Percentiles rank a stretch among this genome's conserved stretches.
phyloP scores from a whole-genome alignment of 2,888 invertebrate species.

The Spatulosminthurus flaviceps region DNA sequence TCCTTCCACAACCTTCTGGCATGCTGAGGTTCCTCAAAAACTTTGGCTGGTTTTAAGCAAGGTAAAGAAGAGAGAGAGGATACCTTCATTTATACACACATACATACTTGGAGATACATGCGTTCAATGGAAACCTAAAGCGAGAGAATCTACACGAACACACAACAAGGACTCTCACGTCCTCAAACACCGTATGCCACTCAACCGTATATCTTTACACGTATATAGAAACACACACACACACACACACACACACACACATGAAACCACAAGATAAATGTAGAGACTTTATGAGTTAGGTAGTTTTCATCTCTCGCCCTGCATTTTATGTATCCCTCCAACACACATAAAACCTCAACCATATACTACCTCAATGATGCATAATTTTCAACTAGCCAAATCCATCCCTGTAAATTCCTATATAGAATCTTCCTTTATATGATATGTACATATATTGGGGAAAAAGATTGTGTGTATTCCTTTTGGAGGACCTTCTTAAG shows the following conservation, averaged over 20 bases:
- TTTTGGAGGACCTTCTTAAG: constrained; percentile 19
- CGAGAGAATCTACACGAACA: constrained; percentile 18
- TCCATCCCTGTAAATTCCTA: no score
- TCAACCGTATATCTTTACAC: not conserved
- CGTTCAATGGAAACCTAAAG: no score
- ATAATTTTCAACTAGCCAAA: no score
- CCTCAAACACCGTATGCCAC: not conserved
- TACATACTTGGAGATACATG: no score
- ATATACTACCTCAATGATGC: constrained; percentile 14
- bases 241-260: no score
- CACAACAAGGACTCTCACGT: constrained; percentile 18
- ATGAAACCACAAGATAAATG: not conserved
- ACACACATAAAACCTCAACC: constrained; percentile 7
- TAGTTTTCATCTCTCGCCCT: not conserved
- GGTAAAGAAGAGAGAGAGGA: no score
- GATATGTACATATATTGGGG: not conserved
- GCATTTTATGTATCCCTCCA: not conserved
- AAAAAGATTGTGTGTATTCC: constrained; percentile 22
- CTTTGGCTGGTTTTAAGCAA: not conserved
- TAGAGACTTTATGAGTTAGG: constrained; percentile 13
- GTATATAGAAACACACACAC: not conserved
- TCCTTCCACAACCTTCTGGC: no score
- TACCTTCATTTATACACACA: no score
- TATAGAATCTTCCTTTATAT: no score
- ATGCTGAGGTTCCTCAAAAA: no score